phyloP scores from a whole-genome alignment of 2,888 invertebrate species.

The Bombylius major region DNA sequence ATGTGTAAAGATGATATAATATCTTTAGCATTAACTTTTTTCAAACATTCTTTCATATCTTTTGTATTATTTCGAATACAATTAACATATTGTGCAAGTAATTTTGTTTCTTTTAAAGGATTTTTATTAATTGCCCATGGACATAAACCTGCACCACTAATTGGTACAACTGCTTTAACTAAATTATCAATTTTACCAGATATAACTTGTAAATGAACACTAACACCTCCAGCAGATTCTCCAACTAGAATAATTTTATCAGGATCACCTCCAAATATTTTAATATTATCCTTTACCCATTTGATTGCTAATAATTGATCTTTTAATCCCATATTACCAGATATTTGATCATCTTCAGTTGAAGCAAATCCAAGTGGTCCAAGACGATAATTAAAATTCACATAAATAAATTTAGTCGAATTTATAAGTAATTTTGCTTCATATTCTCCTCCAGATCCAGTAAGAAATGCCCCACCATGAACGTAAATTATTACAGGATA shows the following conservation, averaged over 20 bases:
- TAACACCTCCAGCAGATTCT: slow-evolving; percentile 60
- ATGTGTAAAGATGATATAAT: slow-evolving; percentile 40
- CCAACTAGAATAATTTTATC: slow-evolving; percentile 55
- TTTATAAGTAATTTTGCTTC: slow-evolving; percentile 45
- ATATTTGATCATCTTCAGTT: slow-evolving; percentile 53
- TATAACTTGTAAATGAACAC: slow-evolving; percentile 59
- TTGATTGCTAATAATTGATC: slow-evolving; percentile 58
- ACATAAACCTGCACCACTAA: slow-evolving; percentile 55
- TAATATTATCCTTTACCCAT: slow-evolving; percentile 57
- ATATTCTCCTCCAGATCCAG: slow-evolving; percentile 31
- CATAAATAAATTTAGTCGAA: slow-evolving; percentile 45
- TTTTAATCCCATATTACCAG: slow-evolving; percentile 61
- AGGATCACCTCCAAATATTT: slow-evolving; percentile 58
- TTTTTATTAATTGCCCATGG: slow-evolving; percentile 43
- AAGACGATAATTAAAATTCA: slow-evolving; percentile 58
- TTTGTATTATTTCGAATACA: slow-evolving; percentile 43
- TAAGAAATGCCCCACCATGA: slow-evolving; percentile 61
- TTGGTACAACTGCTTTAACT: slow-evolving; percentile 33
- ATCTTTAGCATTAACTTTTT: slow-evolving; percentile 44
- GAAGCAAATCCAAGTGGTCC: slow-evolving; percentile 64
- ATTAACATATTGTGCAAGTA: slow-evolving; percentile 47
- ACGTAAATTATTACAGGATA: slow-evolving; percentile 52
- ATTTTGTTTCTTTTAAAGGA: slow-evolving; percentile 46
- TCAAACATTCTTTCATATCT: slow-evolving; percentile 52
- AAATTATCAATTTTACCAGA: slow-evolving; percentile 43